These are phyloP conservation scores for Aurelia aurita DNA, from an alignment of 30 jellyfish, hydroid and myxozoan genomes.

Conservation along the genomic window DNA sequence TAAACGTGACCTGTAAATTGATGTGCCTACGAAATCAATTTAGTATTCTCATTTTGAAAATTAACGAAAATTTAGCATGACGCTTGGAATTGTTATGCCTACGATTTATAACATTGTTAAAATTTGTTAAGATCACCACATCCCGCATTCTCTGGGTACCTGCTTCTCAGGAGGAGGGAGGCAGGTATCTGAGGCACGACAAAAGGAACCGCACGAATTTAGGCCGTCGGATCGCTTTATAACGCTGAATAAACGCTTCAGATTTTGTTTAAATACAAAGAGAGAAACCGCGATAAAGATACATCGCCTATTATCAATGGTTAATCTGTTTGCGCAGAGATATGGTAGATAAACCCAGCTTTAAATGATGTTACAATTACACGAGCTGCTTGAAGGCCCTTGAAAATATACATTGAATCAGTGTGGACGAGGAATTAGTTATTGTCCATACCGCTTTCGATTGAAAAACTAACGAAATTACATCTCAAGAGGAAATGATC, in stretches of 20 bases:
- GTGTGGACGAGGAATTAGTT: constrained; percentile 6
- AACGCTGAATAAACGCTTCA: too few relatives aligned
- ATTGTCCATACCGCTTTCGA: constrained; percentile 27
- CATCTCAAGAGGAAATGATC: constrained; percentile 31
- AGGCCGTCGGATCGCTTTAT: too few relatives aligned
- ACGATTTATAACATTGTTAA: too few relatives aligned
- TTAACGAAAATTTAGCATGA: neutral
- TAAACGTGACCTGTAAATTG: too few relatives aligned
- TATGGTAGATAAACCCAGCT: constrained; percentile 42
- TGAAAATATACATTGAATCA: too few relatives aligned
- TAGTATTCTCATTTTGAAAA: neutral
- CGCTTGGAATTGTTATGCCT: too few relatives aligned
- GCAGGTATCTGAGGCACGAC: too few relatives aligned
- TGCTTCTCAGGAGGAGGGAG: too few relatives aligned
- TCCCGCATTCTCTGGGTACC: too few relatives aligned
- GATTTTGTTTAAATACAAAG: neutral
- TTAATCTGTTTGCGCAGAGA: constrained; percentile 20
- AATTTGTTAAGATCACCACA: too few relatives aligned
- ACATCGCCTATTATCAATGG: constrained; percentile 31
- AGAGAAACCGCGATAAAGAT: constrained; percentile 38
- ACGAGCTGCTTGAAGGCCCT: neutral
- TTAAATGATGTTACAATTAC: constrained; percentile 45
- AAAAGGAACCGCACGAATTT: too few relatives aligned
- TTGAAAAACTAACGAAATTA: constrained; percentile 38
- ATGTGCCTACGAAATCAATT: too few relatives aligned